Percentiles rank a stretch among this genome's conserved stretches.
Evolutionary conservation across 64 coral and sea anemone genomes (phyloP).

Genomic region (Stichodactyla mertensii): DNA sequence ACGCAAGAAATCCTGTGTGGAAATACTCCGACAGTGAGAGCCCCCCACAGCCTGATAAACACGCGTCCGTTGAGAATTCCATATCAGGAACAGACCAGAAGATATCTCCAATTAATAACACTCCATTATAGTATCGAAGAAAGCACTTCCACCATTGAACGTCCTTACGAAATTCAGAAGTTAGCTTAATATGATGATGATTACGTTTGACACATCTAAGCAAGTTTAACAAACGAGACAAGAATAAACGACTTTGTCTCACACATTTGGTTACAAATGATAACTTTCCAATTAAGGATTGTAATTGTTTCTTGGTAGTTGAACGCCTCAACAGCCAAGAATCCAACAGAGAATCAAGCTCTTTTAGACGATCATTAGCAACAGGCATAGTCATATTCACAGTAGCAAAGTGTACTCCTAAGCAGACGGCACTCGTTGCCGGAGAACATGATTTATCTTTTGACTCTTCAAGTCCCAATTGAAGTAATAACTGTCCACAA

Average conservation of each 20-base stretch:
- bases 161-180: background rate
- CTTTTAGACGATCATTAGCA: background rate
- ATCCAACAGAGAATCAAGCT: background rate
- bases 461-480: too few species aligned
- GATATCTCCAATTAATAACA: background rate
- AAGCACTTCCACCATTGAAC: constrained; percentile 3
- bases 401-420: background rate
- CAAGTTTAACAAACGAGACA: background rate
- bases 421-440: too few species aligned
- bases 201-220: background rate
- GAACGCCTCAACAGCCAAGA: background rate
- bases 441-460: too few species aligned
- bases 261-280: constrained; percentile 23
- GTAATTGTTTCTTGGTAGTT: background rate
- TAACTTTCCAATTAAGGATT: constrained; percentile 2
- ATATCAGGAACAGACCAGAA: background rate
- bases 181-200: constrained; percentile 5
- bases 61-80: constrained; percentile 11
- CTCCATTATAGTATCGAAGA: constrained; percentile 12
- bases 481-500: too few species aligned
- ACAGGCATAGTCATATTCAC: background rate
- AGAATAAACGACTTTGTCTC: constrained; percentile 1
- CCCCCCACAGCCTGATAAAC: constrained; percentile 9
- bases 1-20: background rate
- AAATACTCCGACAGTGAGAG: background rate